These are phyloP conservation scores for Plebejus argus DNA, from an alignment of 2,888 invertebrate genomes.

Conservation along the genomic window DNA sequence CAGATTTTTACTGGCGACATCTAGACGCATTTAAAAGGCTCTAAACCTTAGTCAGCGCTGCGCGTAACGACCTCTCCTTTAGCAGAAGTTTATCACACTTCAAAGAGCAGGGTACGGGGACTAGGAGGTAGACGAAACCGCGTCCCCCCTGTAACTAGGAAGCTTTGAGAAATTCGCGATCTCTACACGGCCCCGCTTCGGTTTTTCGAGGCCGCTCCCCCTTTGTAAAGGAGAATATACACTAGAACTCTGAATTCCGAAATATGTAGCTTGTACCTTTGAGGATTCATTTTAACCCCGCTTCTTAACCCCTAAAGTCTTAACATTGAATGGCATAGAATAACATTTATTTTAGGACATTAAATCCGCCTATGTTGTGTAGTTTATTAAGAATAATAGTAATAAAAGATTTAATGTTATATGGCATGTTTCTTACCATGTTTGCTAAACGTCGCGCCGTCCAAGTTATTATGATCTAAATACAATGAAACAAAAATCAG, in stretches of 20 bases:
- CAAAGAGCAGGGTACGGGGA: slow-evolving; percentile 59
- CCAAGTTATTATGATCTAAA: neutral
- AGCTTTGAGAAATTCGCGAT: slow-evolving; percentile 77
- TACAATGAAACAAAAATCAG: slow-evolving; percentile 3
- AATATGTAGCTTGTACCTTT: neutral
- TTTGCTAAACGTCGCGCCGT: neutral
- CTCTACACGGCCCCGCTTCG: slow-evolving; percentile 72
- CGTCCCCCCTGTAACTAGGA: slow-evolving; percentile 71
- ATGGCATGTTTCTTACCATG: neutral
- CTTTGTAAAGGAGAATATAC: slow-evolving; percentile 45
- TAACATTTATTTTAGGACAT: too few species aligned
- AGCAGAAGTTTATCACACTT: slow-evolving; percentile 73
- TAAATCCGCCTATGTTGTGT: too few species aligned
- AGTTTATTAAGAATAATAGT: too few species aligned
- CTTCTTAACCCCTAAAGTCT: too few species aligned
- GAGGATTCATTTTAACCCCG: too few species aligned
- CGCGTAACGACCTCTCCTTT: slow-evolving; percentile 44
- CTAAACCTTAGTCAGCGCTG: slow-evolving; percentile 37
- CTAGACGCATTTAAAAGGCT: slow-evolving; percentile 35
- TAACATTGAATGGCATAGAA: too few species aligned
- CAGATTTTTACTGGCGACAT: slow-evolving; percentile 34
- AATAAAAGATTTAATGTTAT: too few species aligned
- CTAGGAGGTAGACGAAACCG: slow-evolving; percentile 59
- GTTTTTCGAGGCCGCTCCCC: slow-evolving; percentile 74
- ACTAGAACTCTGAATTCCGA: slow-evolving; percentile 32